These are phyloP conservation scores for Chunga burmeisteri DNA, from an alignment of 2,113 vertebrate species.

Conservation along the genomic window DNA sequence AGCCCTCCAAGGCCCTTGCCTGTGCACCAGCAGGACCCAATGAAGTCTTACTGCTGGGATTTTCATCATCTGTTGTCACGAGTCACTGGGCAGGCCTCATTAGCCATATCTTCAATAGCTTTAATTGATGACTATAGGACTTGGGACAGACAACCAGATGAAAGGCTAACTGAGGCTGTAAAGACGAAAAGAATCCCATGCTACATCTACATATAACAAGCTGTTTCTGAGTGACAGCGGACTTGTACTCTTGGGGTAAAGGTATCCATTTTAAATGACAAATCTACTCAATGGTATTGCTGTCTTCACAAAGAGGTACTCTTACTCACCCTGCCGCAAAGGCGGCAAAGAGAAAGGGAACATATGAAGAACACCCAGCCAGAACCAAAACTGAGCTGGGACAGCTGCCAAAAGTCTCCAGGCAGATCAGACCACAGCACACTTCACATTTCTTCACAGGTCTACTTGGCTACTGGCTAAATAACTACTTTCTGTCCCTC, in stretches of 20 bases:
- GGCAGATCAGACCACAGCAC: conserved; percentile 23
- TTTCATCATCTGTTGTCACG: background rate
- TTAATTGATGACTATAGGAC: background rate
- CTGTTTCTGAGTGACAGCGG: conserved; percentile 32
- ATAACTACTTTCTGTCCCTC: conserved; percentile 2
- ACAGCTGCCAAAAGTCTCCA: conserved; percentile 57
- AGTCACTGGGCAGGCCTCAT: background rate
- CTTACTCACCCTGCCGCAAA: conserved; percentile 17
- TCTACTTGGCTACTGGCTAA: conserved; percentile 36
- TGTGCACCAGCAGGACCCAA: accelerated
- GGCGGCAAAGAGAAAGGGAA: conserved; percentile 37
- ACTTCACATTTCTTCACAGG: conserved; percentile 57
- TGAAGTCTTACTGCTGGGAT: background rate
- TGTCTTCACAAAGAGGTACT: conserved; percentile 44
- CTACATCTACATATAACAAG: background rate
- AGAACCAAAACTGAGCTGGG: conserved; percentile 55
- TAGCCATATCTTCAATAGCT: background rate
- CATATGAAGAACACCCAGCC: conserved; percentile 50
- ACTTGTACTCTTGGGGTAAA: conserved; percentile 31
- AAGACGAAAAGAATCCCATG: background rate
- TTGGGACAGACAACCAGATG: background rate
- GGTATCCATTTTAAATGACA: conserved; percentile 45
- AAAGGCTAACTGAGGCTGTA: background rate
- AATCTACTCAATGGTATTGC: background rate
- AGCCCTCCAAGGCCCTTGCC: background rate